Percentiles rank a stretch among this genome's conserved stretches.
Conservation (phyloP, 2,797 vertebrate genomes). For the Bucorvus abyssinicus region DNA sequence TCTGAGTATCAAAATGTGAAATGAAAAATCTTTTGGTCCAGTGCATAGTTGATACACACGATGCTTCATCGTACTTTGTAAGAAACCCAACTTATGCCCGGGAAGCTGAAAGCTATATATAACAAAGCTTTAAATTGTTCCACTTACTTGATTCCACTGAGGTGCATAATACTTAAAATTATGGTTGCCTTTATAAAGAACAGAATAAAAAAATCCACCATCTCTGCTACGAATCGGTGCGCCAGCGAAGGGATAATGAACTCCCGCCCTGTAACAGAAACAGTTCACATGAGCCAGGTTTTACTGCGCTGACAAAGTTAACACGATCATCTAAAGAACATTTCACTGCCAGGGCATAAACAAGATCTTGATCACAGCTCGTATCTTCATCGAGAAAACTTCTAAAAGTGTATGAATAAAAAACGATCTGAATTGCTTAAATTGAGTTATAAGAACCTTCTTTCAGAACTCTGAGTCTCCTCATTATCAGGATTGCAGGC, state of each 20-base stretch:
- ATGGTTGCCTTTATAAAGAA: slow-evolving; percentile 95
- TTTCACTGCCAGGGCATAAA: background rate
- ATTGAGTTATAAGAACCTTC: background rate
- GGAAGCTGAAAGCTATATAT: background rate
- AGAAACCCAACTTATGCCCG: background rate
- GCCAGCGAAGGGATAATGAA: slow-evolving; percentile 91
- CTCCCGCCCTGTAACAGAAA: slow-evolving; percentile 82
- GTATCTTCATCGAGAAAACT: background rate
- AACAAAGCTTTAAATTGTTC: slow-evolving; percentile 34
- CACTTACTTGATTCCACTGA: slow-evolving; percentile 95
- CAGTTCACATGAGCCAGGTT: background rate
- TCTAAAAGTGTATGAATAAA: background rate
- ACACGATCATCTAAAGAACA: background rate
- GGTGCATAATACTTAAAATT: slow-evolving; percentile 92
- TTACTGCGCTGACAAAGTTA: background rate
- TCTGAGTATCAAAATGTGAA: background rate
- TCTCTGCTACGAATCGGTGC: slow-evolving; percentile 92
- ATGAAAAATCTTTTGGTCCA: background rate
- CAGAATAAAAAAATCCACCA: slow-evolving; percentile 94
- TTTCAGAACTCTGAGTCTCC: background rate
- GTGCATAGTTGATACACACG: accelerated
- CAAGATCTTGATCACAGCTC: background rate
- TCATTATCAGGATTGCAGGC: background rate
- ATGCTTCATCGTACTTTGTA: background rate
- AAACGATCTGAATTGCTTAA: background rate